phyloP scores from a whole-genome alignment of 2,888 invertebrate species.

The Acanthosepion pharaonis region DNA sequence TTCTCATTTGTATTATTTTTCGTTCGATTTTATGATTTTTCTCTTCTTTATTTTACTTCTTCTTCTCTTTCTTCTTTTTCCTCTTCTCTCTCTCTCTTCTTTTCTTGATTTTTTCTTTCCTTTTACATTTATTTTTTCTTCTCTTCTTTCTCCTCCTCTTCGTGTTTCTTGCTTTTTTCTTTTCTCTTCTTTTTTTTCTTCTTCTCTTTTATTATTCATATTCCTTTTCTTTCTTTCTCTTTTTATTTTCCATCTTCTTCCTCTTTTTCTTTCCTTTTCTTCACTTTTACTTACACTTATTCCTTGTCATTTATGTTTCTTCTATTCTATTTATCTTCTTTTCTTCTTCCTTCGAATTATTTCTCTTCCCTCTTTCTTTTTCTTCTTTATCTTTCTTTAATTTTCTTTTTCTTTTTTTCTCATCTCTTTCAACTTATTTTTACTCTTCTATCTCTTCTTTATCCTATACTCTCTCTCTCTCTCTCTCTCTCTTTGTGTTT shows the following conservation, averaged over 20 bases:
- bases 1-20: too few relatives aligned
- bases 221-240: not conserved
- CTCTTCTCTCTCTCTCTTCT: not conserved
- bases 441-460: too few relatives aligned
- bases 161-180: not conserved
- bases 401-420: too few relatives aligned
- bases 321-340: not conserved
- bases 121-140: too few relatives aligned
- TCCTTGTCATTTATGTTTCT: not conserved
- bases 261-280: not conserved
- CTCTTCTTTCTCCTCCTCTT: not conserved
- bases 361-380: too few relatives aligned
- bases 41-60: not conserved
- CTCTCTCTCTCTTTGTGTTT: too few relatives aligned
- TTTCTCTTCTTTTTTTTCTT: not conserved
- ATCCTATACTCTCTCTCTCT: too few relatives aligned
- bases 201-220: not conserved
- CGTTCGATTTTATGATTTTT: not conserved
- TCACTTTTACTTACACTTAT: not conserved
- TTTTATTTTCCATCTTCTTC: not conserved
- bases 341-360: too few relatives aligned
- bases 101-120: too few relatives aligned
- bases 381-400: too few relatives aligned
- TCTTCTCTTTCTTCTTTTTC: conserved; percentile 42
- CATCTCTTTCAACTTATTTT: too few relatives aligned